Evolutionary conservation across 2,797 vertebrate species (phyloP), one percentile per base, ranked within the genome.

Genomic region (Taenioides sp.): DNA sequence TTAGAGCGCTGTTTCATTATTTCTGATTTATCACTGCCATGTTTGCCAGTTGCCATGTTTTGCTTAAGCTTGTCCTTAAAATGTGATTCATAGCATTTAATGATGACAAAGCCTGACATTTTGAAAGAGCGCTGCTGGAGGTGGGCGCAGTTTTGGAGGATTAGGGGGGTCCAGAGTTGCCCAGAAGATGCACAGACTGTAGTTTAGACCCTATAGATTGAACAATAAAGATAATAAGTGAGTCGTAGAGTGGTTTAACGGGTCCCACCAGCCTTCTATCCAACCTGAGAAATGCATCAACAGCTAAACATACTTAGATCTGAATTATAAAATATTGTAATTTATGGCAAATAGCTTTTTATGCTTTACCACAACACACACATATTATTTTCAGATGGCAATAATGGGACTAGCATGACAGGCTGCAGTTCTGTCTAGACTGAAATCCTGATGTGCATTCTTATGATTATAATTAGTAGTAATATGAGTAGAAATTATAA

Each of bases 1-100:
- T 93, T 93, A 92, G 68, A 83, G 80, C 77, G 66, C 84, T 12
- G 79, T 92, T 93, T 91, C 92, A 93, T 93, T 93, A 93, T 93
- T 92, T 91, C 77, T 88, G 90, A 93, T 93, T 92, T 93, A 92
- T 91, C 88, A 90, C 89, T 88, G 88, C 83, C 74, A 78, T 80
- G 80, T 89, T 90, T 84, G 84, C 86, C 86, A 80, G 84, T 89
- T 81, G 86, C 87, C 81, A 75, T 88, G 82, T 83, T 87, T 85
- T 84, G 62, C 78, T 71, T 76, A 76, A 80, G 75, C 83, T 83
- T 40, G 65, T 76, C 80, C 69, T 71, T 47, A 63, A 75, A 40
- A 79, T 70, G 78, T 85, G 82, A 87, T 88, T 91, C 87, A 87
- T 85, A 67, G 87, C 78, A 79, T 89, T 77, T 87, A 87, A 86